Evolutionary conservation across 2,797 vertebrate genomes (phyloP).

Genomic region (Peromyscus aztecus): DNA sequence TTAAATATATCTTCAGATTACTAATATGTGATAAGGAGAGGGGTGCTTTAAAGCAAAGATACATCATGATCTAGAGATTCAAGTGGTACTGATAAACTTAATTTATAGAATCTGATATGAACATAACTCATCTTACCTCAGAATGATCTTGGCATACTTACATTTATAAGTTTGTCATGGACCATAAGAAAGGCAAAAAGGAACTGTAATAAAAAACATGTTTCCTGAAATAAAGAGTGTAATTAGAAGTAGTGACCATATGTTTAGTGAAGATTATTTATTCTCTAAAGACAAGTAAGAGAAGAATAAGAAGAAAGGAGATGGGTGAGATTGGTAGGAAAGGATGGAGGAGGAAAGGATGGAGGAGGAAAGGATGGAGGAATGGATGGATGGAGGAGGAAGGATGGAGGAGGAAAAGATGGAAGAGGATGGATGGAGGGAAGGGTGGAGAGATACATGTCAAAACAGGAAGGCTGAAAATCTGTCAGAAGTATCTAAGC

Average conservation of each 20-base stretch:
- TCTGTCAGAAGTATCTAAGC: slow-evolving; percentile 68
- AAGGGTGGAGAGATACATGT: slow-evolving; percentile 22
- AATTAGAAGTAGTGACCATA: slow-evolving; percentile 71
- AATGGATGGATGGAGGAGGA: too few relatives aligned
- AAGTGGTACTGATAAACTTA: slow-evolving; percentile 66
- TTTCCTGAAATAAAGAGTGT: slow-evolving; percentile 72
- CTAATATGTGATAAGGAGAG: neutral
- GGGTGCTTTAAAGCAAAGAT: slow-evolving; percentile 45
- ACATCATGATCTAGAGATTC: slow-evolving; percentile 56
- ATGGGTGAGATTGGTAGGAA: neutral
- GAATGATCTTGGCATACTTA: neutral
- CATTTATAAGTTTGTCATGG: slow-evolving; percentile 75
- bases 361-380: too few relatives aligned
- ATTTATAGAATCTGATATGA: slow-evolving; percentile 72
- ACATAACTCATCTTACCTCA: slow-evolving; percentile 50
- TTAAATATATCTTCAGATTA: neutral
- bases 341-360: neutral
- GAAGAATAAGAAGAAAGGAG: slow-evolving; percentile 61
- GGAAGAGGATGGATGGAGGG: too few relatives aligned
- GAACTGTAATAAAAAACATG: slow-evolving; percentile 64
- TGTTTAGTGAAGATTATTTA: slow-evolving; percentile 53
- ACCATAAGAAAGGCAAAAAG: slow-evolving; percentile 71
- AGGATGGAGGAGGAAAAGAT: too few relatives aligned
- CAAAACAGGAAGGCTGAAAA: slow-evolving; percentile 25
- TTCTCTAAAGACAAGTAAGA: slow-evolving; percentile 9